Base-by-base conservation (phyloP, 2,797 vertebrate species). In the Bucorvus abyssinicus region DNA sequence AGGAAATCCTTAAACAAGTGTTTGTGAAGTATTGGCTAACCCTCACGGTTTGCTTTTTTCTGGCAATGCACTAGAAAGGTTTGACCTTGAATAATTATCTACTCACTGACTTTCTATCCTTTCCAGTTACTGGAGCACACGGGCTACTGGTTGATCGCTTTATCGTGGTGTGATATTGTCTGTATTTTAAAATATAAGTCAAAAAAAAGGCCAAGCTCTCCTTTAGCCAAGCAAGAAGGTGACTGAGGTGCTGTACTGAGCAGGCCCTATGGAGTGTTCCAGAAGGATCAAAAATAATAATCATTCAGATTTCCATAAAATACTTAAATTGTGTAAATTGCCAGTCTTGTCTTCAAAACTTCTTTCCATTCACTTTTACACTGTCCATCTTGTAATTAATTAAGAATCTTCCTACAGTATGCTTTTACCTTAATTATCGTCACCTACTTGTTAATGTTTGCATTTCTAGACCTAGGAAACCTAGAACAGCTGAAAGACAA, bases 1-100 rank as follows among this genome's bases (percentile, higher is more conserved):
- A 99, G 99, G 99, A 99, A 99, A 99, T 99, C 99, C 99, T 99
- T 98, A 99, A 99, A 99, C 98, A 99, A 99, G 98, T 98, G 98
- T 99, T 99, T 99, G 98, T 98, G 98, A 99, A 99, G 98, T 98
- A 98, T 98, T 98, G 98, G 98, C 98, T 99, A 98, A 98, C 98
- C 98, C 98, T 98, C 98, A 97, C 97, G 98, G 98, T 98, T 99
- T 98, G 98, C 98, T 97, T 98, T 98, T 98, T 98, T 98, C 98
- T 98, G 98, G 98, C 98, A 99, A 98, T 98, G 98, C 98, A 98
- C 98, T 98, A 98, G 97, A 97, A 97, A 98, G 98, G 98, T 98
- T 98, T 98, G 98, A 99, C 99, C 99, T 99, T 99, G 98, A 98
- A 98, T 99, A 98, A 99, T 99, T 98, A 99, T 98, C 98, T 98